Evolutionary conservation across 2,888 invertebrate species (phyloP), one percentile per base, ranked within the genome.

Genomic region (Orthonevra nobilis): DNA sequence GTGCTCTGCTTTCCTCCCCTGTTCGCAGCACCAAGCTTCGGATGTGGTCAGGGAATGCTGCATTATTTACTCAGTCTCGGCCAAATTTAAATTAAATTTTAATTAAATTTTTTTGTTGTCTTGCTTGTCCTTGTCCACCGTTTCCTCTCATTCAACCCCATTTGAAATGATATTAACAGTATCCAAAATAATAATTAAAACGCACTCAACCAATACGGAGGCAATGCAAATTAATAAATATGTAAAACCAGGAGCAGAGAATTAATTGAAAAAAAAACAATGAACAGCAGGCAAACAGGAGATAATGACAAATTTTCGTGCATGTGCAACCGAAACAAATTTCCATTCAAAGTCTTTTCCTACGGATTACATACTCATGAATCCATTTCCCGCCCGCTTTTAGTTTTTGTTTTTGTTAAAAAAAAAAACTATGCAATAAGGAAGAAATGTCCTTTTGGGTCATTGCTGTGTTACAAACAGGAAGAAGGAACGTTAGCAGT

Each of bases 151-250:
- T 10, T 14, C 30, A 44, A 17, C 23, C 70, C 63, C 54, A 46
- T 61, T 74, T 74, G 48, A 74, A 58, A 75, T 75, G 23, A 42
- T 70, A 75, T 75, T 75, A 70, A 75, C 75, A 70, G 48, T 63
- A 58, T 56, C 58, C 75, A 42, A 58, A 23, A 23, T 5, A 56
- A 63, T 17, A 48, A 61, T n/a, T n/a, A 68, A 68, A 60, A 68
- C 68, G 58, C 63, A 70, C 58, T 17, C 17, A 50, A 63, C 42
- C 44, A 26, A 17, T 19, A 34, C 14, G 7, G 15, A 42, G 48
- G 48, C 46, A 40, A 6, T 30, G 36, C 34, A 23, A 9, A 38
- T 7, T 28, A 15, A 26, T 26, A 40, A 38, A 44, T 23, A 28
- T 10, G 46, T 9, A 6, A 44, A 36, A 34, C 36, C 44, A 36